Evolutionary conservation across 2,113 vertebrate genomes (phyloP).

Genomic region (Pristiophorus japonicus): DNA sequence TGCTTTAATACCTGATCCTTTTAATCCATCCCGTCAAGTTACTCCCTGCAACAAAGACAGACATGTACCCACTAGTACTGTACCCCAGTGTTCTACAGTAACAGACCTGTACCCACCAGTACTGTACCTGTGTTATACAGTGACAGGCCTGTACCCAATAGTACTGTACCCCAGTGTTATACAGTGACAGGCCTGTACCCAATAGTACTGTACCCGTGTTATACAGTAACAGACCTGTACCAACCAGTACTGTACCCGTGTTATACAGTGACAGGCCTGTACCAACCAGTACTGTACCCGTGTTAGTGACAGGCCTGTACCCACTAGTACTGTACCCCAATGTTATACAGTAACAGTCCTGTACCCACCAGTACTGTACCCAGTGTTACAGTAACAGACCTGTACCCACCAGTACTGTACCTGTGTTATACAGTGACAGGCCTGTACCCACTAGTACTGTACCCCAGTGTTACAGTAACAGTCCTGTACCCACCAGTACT

Average conservation of each 20-base stretch:
- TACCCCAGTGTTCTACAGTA: background rate
- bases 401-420: too few relatives aligned
- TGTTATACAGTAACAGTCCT: too few relatives aligned
- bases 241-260: background rate
- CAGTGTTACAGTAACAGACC: too few relatives aligned
- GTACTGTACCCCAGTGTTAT: background rate
- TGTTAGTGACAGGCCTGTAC: background rate
- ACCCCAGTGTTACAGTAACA: too few relatives aligned
- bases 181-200: background rate
- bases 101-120: background rate
- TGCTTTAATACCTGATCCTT: background rate
- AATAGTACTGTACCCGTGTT: background rate
- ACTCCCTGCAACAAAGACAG: background rate
- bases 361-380: too few relatives aligned
- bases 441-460: too few relatives aligned
- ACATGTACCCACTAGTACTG: background rate
- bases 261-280: background rate
- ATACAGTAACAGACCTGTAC: background rate
- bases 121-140: background rate
- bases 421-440: background rate
- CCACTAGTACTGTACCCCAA: background rate
- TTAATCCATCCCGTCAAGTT: background rate
- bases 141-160: background rate
- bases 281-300: background rate
- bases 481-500: too few relatives aligned